Base-by-base conservation (phyloP, 2,113 vertebrate genomes). In the Otocyon megalotis region DNA sequence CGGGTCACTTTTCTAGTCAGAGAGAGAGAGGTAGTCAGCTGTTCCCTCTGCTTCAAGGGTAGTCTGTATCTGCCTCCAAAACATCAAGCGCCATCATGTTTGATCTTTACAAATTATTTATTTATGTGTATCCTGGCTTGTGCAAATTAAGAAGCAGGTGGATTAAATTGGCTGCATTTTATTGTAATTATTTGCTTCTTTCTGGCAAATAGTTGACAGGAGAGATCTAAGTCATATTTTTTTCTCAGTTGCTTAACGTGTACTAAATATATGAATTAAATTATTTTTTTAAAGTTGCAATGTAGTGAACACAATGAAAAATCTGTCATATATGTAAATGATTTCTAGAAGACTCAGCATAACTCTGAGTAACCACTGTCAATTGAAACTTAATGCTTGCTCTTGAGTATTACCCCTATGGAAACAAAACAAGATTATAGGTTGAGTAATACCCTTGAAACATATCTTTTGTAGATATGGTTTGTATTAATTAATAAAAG, bases 401-500 rank as follows among this genome's bases (percentile, higher is more conserved):
- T 90, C 77, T 93, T 71, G 28, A 90, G 17, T 72, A 22, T 93
- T 72, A 79, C 12, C 12, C 15, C n/a, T 56, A 16, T 48, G 30
- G 81, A 95, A 56, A 56, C 76, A 14, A n/a, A 88, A 71, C 32
- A 90, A 76, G 35, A 83, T 48, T 88, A 81, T 77, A 76, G 26
- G 63, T 5, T 65, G 53, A 63, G n/a, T 67, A 58, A 60, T 54
- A 3, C 37, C 20, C 26, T 35, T 74, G 15, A 88, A 69, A 58
- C 50, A 8, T 76, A 69, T 82, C 13, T 72, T 82, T 93, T 63
- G 14, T 88, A 88, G 35, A 3, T 82, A 67, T 82, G 13, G 58
- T 53, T 76, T 97, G 37, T 71, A 69, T 77, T 94, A 87, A 79
- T 82, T 93, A 77, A 53, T 54, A 83, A 35, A 67, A 91, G 4